Evolutionary conservation across 2,888 invertebrate genomes (phyloP).

Genomic region (Epirrita christyi): DNA sequence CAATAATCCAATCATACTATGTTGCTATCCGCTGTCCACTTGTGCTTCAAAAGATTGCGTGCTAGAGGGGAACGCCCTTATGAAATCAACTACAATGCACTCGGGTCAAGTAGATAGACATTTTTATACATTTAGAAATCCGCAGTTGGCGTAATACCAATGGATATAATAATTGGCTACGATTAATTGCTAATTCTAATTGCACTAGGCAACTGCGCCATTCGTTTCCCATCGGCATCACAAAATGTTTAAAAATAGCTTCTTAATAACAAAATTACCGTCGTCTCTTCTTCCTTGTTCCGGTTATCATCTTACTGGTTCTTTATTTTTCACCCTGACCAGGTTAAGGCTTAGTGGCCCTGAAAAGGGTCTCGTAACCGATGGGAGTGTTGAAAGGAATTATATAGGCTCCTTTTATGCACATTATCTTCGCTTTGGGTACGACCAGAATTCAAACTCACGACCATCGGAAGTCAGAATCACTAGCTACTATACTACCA

Average conservation of each 20-base stretch:
- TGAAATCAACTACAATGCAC: conserved; percentile 72
- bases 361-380: too few relatives aligned
- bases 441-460: too few relatives aligned
- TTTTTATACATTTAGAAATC: conserved; percentile 68
- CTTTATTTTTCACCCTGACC: too few relatives aligned
- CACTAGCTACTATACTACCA: too few relatives aligned
- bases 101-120: conserved; percentile 66
- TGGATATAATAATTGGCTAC: conserved; percentile 15
- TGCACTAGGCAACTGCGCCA: conserved; percentile 18
- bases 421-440: too few relatives aligned
- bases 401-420: too few relatives aligned
- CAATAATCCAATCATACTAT: conserved; percentile 23
- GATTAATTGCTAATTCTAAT: neutral
- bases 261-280: too few relatives aligned
- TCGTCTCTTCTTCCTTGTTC: too few relatives aligned
- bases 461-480: too few relatives aligned
- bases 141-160: conserved; percentile 48
- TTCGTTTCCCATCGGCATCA: conserved; percentile 40
- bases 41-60: conserved; percentile 48
- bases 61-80: conserved; percentile 78
- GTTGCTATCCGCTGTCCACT: conserved; percentile 44
- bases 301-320: too few relatives aligned
- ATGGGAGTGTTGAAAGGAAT: too few relatives aligned
- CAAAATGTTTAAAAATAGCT: neutral
- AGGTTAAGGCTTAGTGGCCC: too few relatives aligned